Conservation (phyloP, 2,888 invertebrate genomes). For the Rosalia funebris region DNA sequence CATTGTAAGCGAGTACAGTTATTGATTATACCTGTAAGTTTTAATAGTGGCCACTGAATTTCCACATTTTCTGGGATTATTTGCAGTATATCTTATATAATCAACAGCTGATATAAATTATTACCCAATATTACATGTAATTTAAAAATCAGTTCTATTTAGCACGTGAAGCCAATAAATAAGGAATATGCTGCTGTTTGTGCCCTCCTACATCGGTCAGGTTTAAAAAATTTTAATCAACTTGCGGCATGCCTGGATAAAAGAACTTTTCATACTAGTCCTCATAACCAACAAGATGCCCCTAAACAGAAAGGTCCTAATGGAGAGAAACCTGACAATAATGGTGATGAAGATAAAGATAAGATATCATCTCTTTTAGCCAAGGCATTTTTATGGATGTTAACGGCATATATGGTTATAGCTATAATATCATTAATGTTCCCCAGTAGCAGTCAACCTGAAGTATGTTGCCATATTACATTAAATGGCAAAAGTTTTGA, state of each 20-base stretch:
- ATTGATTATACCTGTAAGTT: no score
- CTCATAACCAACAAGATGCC: conserved; percentile 43
- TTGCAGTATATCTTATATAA: no score
- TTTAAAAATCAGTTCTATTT: no score
- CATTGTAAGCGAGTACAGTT: no score
- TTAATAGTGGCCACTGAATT: no score
- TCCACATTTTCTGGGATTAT: no score
- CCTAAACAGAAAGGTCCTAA: conserved; percentile 35
- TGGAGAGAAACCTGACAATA: conserved; percentile 57
- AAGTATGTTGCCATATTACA: no score
- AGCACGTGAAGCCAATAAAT: conserved; percentile 50
- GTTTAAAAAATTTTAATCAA: conserved; percentile 61
- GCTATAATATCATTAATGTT: conserved; percentile 78
- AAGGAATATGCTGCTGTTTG: conserved; percentile 71
- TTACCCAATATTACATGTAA: no score
- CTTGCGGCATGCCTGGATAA: conserved; percentile 49
- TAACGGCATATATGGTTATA: conserved; percentile 79
- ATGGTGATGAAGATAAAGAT: conserved; percentile 73
- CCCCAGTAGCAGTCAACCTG: conserved; percentile 77
- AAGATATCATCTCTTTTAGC: conserved; percentile 78
- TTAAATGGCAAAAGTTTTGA: not conserved
- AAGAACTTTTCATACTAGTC: conserved; percentile 52
- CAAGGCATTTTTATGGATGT: conserved; percentile 83
- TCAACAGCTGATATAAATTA: no score
- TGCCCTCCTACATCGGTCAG: conserved; percentile 67